Evolutionary conservation across 2,797 vertebrate genomes (phyloP), one percentile per base, ranked within the genome.

Genomic region (Pseudochirops cupreus): DNA sequence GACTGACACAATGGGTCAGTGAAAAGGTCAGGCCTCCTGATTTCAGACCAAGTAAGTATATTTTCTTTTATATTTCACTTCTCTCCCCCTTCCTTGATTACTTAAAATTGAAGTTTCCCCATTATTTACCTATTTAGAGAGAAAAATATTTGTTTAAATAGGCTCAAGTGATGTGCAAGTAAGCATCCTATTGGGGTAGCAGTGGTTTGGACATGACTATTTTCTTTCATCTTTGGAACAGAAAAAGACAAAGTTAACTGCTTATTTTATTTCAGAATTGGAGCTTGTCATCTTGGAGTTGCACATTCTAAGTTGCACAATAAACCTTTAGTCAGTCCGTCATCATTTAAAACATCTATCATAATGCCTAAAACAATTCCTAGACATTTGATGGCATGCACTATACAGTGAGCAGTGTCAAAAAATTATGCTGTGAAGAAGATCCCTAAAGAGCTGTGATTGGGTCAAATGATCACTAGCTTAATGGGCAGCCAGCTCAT

Each of bases 391-490:
- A 50, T 87, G 39, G 3, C 74, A 50, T 39, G 46, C 39, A 26
- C 21, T 26, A 46, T 98, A 99, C 99, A 1, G 99, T 99, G 98
- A 99, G 99, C 4, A 99, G 99, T 98, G 99, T 99, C 97, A 99
- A 99, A 74, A 99, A 99, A 99, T 99, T 99, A 95, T 99, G 99
- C 92, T 99, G 99, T 95, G 99, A 99, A 94, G 99, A 99, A 96
- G 99, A 99, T 55, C 99, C 99, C 0, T 99, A 99, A 96, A 99
- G 99, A 98, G 99, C 99, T 0, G 99, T 99, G 98, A 99, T 99
- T 56, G 99, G 99, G 98, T 98, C 99, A 97, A 99, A 99, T 97
- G 99, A 99, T 90, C 99, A 99, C 90, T 99, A 99, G 99, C 99
- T 99, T 97, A 99, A 99, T 0, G 99, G 99, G 2, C 99, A 99